A percentile compares a stretch with the other conserved stretches of the same genome.
Conservation (phyloP, 2,113 vertebrate genomes). For the Arizona elegans region DNA sequence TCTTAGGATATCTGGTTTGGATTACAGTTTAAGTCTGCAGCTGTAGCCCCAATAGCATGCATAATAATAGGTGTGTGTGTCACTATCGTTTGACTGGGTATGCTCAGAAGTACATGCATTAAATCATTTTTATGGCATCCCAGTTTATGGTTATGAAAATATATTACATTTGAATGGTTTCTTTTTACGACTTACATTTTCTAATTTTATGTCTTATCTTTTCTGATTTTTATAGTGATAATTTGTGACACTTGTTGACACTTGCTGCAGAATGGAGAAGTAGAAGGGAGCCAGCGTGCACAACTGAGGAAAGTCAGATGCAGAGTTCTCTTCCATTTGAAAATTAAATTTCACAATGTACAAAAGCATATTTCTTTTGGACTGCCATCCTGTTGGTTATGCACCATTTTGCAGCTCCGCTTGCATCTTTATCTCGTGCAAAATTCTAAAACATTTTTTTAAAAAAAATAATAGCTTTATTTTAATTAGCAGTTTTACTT, state of each 20-base stretch:
- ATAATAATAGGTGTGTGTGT: constrained; percentile 9
- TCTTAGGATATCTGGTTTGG: constrained; percentile 16
- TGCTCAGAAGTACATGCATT: not conserved
- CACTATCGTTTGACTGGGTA: not conserved
- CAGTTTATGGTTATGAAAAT: not conserved
- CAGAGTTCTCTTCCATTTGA: not conserved
- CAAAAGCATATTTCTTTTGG: not conserved
- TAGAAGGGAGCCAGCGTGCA: not conserved
- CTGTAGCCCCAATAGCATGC: not conserved
- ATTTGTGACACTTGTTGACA: not conserved
- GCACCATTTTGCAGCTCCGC: not conserved
- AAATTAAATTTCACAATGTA: not conserved
- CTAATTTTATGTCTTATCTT: not conserved
- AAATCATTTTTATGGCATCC: not conserved
- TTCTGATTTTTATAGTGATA: not conserved
- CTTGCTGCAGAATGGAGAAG: not conserved
- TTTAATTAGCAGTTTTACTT: constrained; percentile 20
- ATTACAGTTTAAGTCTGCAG: constrained; percentile 13
- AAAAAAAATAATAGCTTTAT: not conserved
- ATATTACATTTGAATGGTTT: not conserved
- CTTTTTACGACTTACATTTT: not conserved
- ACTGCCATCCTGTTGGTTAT: not conserved
- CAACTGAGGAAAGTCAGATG: not conserved
- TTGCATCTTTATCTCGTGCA: not conserved
- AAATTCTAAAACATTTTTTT: not conserved